These are phyloP conservation scores for Notolabrus celidotus DNA, from an alignment of 2,797 vertebrate species.

Conservation along the genomic window DNA sequence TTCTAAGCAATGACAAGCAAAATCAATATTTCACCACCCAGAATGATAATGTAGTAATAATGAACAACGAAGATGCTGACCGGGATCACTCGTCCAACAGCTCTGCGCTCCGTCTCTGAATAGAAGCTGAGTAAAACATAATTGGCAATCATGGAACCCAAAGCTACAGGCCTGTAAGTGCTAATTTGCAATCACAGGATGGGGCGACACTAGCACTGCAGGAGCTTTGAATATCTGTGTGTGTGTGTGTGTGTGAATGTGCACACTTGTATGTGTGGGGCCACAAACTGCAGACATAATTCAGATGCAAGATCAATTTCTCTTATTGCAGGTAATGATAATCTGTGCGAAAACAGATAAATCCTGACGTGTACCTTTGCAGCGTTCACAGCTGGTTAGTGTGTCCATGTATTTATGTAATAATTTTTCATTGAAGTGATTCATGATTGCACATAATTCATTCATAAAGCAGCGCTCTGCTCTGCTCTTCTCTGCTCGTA, in stretches of 20 bases:
- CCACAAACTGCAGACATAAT: slow-evolving; percentile 45
- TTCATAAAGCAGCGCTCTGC: slow-evolving; percentile 9
- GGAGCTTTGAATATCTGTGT: slow-evolving; percentile 18
- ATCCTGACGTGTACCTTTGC: slow-evolving; percentile 46
- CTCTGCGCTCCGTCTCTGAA: slow-evolving; percentile 54
- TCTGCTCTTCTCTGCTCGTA: neutral
- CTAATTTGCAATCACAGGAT: slow-evolving; percentile 75
- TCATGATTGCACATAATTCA: neutral
- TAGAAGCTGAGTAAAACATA: slow-evolving; percentile 66
- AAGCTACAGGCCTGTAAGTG: slow-evolving; percentile 52
- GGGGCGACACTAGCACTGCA: slow-evolving; percentile 4
- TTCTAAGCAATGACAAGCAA: slow-evolving; percentile 43
- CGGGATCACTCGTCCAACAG: slow-evolving; percentile 46
- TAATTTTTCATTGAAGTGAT: slow-evolving; percentile 23
- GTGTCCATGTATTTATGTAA: slow-evolving; percentile 47
- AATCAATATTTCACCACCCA: slow-evolving; percentile 66
- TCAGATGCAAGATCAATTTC: slow-evolving; percentile 54
- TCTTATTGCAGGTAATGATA: slow-evolving; percentile 39
- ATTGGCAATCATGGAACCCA: slow-evolving; percentile 75
- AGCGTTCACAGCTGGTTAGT: slow-evolving; percentile 46
- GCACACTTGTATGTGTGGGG: slow-evolving; percentile 1
- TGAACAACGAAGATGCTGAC: slow-evolving; percentile 67
- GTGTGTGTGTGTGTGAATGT: neutral
- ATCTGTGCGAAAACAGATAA: slow-evolving; percentile 41
- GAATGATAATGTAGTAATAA: slow-evolving; percentile 68